Conservation (phyloP, 2,113 vertebrate genomes). For the Prionailurus viverrinus region DNA sequence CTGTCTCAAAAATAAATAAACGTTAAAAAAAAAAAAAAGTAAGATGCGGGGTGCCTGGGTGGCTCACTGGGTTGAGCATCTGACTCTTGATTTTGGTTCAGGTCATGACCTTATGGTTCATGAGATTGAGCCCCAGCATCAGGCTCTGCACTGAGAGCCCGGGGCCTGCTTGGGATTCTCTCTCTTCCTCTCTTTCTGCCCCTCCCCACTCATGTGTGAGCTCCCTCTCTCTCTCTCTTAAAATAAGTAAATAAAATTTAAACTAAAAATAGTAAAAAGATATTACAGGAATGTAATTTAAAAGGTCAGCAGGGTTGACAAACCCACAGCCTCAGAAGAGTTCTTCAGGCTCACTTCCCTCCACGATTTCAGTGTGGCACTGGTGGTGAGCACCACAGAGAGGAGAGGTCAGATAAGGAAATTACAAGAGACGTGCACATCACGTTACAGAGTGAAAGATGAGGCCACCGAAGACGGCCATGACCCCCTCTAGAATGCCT, state of each 20-base stretch:
- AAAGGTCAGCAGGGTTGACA: not conserved
- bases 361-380: rapidly evolving
- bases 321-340: not conserved
- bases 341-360: not conserved
- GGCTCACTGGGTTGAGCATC: too few species aligned
- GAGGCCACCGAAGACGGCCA: not conserved
- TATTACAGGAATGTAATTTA: not conserved
- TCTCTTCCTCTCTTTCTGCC: too few species aligned
- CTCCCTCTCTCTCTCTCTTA: too few species aligned
- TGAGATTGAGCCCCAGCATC: too few species aligned
- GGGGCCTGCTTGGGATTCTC: too few species aligned
- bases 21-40: not conserved
- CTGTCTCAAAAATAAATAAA: too few species aligned
- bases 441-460: not conserved
- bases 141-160: too few species aligned
- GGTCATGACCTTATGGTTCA: too few species aligned
- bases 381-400: not conserved
- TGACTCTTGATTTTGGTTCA: too few species aligned
- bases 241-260: too few species aligned
- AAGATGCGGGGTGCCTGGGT: not conserved
- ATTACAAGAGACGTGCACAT: rapidly evolving
- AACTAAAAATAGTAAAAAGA: not conserved
- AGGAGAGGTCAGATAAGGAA: not conserved
- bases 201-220: too few species aligned
- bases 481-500: not conserved